Evolutionary conservation across 2,797 vertebrate genomes (phyloP), one percentile per base, ranked within the genome.

Genomic region (Myoxocephalus aenaeus): DNA sequence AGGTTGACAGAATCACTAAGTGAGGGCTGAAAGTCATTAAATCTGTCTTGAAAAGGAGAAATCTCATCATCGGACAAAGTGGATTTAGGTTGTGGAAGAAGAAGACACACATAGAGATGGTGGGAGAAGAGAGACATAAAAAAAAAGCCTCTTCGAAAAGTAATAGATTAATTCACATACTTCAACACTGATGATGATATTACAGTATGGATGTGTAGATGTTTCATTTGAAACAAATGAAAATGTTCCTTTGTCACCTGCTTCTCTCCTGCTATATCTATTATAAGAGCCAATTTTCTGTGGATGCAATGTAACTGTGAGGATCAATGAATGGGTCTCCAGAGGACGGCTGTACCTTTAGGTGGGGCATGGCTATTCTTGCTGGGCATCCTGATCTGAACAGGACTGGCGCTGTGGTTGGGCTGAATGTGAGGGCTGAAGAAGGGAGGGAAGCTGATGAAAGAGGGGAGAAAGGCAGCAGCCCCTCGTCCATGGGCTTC

Each of bases 381-480:
- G 92, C 95, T 95, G 18, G 95, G 84, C 85, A 94, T 94, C 90
- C 97, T 96, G 50, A 96, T 94, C 88, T 96, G 97, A 90, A 97
- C 96, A 51, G 96, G 95, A 86, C 93, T 92, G 77, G 96, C 92
- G 87, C 96, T 97, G 56, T 98, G 97, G 93, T 97, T 99, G 71
- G 92, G 90, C 94, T 97, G 97, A 73, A 96, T 92, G 70, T 97
- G 95, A 88, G 97, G 92, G 80, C 95, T 94, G 90, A 98, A 99
- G 83, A 99, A 92, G 1, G 97, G 96, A 77, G 98, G 96, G 83
- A 99, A 96, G 90, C 98, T 91, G 68, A 99, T 93, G 82, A 99
- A 96, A 0, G 96, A 97, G 20, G 97, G 96, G 86, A 99, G 98
- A 91, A 98, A 99, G 88, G 97, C 91, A 75, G 97, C 90, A 59